Evolutionary conservation across 2,888 invertebrate genomes (phyloP).

Genomic region (Drosophila rubida): DNA sequence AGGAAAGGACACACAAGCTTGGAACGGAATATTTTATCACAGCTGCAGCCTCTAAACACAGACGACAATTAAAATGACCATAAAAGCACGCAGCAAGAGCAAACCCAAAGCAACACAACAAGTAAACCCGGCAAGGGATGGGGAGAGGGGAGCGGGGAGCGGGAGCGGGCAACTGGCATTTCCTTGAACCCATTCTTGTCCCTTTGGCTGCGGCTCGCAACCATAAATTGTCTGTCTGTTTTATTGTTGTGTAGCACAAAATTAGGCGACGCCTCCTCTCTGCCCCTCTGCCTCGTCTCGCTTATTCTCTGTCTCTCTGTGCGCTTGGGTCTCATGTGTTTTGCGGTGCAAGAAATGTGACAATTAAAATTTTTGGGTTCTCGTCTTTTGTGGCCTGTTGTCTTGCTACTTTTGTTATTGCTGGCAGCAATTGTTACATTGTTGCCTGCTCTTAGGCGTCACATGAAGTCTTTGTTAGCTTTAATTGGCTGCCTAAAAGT

Average conservation of each 20-base stretch:
- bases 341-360: slow-evolving; percentile 61
- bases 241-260: slow-evolving; percentile 50
- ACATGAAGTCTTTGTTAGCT: slow-evolving; percentile 32
- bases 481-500: slow-evolving; percentile 26
- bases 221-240: slow-evolving; percentile 46
- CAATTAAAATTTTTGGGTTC: slow-evolving; percentile 62
- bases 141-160: not conserved
- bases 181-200: slow-evolving; percentile 13
- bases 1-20: slow-evolving; percentile 5
- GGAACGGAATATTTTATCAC: slow-evolving; percentile 56
- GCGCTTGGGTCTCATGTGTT: slow-evolving; percentile 54
- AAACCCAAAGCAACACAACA: slow-evolving; percentile 7
- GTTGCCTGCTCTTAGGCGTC: slow-evolving; percentile 28
- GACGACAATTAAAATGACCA: slow-evolving; percentile 63
- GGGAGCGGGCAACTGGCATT: slow-evolving; percentile 6
- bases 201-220: not conserved
- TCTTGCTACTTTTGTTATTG: slow-evolving; percentile 8
- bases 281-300: not conserved
- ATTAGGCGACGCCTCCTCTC: slow-evolving; percentile 39
- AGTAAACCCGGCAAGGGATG: slow-evolving; percentile 6
- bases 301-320: not conserved
- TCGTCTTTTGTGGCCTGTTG: slow-evolving; percentile 25
- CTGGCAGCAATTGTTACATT: slow-evolving; percentile 42
- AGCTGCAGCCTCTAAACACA: slow-evolving; percentile 65
- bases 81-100: slow-evolving; percentile 37